Base-by-base conservation (phyloP, 2,888 invertebrate genomes). In the Prosapia bicincta region DNA sequence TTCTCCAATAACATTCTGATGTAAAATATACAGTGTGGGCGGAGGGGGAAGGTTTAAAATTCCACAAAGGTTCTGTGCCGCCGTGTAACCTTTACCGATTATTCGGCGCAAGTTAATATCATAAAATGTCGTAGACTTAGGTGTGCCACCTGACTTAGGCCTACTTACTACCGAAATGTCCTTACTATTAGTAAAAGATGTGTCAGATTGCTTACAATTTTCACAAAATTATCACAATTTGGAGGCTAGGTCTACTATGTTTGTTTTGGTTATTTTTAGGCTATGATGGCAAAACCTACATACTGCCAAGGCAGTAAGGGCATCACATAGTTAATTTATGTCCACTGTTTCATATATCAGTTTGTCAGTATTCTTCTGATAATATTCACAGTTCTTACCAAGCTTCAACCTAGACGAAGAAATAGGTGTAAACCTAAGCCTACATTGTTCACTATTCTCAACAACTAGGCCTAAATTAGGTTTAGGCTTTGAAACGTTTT, bases 191-290 rank as follows among this genome's bases (percentile, higher is more conserved):
- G n/a, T 26, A 69, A 69, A 69, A 23, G 68, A 25, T 25, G n/a
- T 68, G 68, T 68, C 68, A 69, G 65, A 65, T 65, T 69, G 28
- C 20, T 69, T 26, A 69, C 69, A 26, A 69, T 30, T 69, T 69
- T 69, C 20, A 30, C 69, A 69, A 69, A 69, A 69, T 20, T 26
- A 26, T 69, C 69, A 26, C 25, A 69, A 69, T 26, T 69, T 26
- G n/a, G 69, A 26, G n/a, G 69, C 26, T 26, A 69, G 69, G 26
- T 28, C 26, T 69, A 26, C 69, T 15, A 69, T 26, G 10, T 26
- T 26, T 69, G 25, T 24, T 69, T 69, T 69, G 9, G 25, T 26
- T 26, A 69, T 26, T 25, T 69, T 26, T 69, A 26, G 26, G 28
- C 26, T 69, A 26, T 69, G 26, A 26, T 26, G 26, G 26, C 69